A percentile compares a stretch with the other conserved stretches of the same genome.
Evolutionary conservation across 2,797 vertebrate genomes (phyloP).

Genomic region (Tinamus major): DNA sequence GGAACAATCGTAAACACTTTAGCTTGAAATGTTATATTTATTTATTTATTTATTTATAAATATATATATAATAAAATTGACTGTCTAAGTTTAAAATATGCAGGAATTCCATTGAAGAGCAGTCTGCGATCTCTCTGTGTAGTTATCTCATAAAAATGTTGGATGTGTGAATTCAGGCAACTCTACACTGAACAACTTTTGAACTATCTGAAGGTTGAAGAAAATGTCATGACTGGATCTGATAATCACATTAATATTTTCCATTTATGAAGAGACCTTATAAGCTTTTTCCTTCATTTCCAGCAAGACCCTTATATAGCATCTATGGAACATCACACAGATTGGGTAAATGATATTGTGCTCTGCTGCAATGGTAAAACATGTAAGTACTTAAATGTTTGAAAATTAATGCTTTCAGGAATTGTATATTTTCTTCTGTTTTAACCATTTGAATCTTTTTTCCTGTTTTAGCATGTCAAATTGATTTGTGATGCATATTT

Average conservation of each 20-base stretch:
- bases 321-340: constrained; percentile 99
- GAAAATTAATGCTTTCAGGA: background rate
- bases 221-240: background rate
- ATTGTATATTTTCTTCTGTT: background rate
- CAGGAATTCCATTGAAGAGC: background rate
- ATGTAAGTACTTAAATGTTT: constrained; percentile 82
- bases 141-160: background rate
- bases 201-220: background rate
- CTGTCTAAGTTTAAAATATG: background rate
- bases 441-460: background rate
- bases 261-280: background rate
- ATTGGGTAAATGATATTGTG: constrained; percentile 99
- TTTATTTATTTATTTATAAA: too few relatives aligned
- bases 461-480: background rate
- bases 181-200: background rate
- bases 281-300: constrained; percentile 51
- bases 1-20: background rate
- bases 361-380: constrained; percentile 99
- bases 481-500: background rate
- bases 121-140: background rate
- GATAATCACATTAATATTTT: background rate
- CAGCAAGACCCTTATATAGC: constrained; percentile 99
- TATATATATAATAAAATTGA: background rate
- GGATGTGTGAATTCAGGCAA: background rate
- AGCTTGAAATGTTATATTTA: background rate